Evolutionary conservation across 37 sponge, comb jelly and placozoan species (phyloP).

Genomic region (Chondrosia reniformis): DNA sequence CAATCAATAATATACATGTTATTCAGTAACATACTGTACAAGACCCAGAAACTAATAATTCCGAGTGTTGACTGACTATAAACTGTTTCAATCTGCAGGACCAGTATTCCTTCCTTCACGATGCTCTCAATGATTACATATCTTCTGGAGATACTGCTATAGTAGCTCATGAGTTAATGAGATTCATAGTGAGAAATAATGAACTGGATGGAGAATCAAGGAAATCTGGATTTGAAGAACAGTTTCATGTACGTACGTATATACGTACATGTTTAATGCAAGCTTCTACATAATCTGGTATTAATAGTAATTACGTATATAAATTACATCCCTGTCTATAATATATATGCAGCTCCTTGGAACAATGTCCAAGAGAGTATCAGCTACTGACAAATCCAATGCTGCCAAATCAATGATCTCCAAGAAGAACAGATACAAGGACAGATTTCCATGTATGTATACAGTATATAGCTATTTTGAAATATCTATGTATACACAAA

Average conservation of each 20-base stretch:
- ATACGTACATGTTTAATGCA: no score
- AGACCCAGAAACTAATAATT: no score
- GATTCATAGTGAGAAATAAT: neutral
- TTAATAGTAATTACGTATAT: no score
- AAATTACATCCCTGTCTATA: neutral
- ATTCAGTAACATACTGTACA: no score
- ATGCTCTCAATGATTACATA: neutral
- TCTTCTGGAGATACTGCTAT: neutral
- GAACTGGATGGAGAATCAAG: neutral
- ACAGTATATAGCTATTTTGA: no score
- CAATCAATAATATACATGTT: no score
- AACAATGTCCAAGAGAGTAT: neutral
- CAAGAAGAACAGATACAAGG: slow-evolving; percentile 18
- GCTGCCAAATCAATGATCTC: neutral
- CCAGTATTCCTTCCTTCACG: neutral
- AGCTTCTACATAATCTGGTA: no score
- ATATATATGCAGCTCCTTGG: no score
- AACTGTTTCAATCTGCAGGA: neutral
- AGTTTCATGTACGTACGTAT: neutral
- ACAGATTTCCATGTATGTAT: slow-evolving; percentile 7
- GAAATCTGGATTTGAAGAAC: neutral
- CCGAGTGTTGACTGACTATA: no score
- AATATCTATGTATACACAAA: no score
- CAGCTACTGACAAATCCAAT: neutral
- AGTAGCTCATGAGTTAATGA: neutral